These are phyloP conservation scores for Gadopsis marmoratus DNA, from an alignment of 2,797 vertebrate genomes.

Conservation along the genomic window DNA sequence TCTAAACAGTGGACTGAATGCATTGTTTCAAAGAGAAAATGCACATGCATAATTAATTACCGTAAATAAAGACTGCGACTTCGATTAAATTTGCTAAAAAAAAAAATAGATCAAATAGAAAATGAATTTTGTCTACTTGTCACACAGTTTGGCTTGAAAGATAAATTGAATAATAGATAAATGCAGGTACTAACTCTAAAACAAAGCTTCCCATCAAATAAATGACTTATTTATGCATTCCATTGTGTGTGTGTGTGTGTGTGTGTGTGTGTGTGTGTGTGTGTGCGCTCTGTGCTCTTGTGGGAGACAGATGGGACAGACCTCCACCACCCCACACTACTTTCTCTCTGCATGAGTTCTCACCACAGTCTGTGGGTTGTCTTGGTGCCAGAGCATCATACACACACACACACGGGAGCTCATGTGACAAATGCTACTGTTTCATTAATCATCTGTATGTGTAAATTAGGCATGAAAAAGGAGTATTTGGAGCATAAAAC, in stretches of 20 bases:
- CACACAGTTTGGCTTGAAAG: slow-evolving; percentile 27
- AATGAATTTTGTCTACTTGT: slow-evolving; percentile 50
- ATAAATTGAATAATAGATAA: slow-evolving; percentile 19
- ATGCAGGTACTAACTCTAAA: slow-evolving; percentile 24
- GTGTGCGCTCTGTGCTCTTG: slow-evolving; percentile 27
- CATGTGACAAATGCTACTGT: slow-evolving; percentile 60
- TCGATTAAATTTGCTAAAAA: slow-evolving; percentile 54
- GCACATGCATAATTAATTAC: slow-evolving; percentile 61
- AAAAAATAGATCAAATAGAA: slow-evolving; percentile 57
- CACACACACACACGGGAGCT: slow-evolving; percentile 34
- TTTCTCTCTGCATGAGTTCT: slow-evolving; percentile 72
- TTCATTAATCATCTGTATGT: slow-evolving; percentile 82
- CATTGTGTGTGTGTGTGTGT: background rate
- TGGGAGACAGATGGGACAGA: slow-evolving; percentile 74
- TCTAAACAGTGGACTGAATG: slow-evolving; percentile 50
- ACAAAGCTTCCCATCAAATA: slow-evolving; percentile 32
- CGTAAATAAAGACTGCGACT: slow-evolving; percentile 65
- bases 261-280: background rate
- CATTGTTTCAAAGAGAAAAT: slow-evolving; percentile 59
- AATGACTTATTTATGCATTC: background rate
- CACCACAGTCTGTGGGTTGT: slow-evolving; percentile 61
- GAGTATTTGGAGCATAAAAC: slow-evolving; percentile 75
- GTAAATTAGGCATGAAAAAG: slow-evolving; percentile 79
- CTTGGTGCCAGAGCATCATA: slow-evolving; percentile 57
- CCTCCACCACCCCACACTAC: slow-evolving; percentile 62